phyloP scores from a whole-genome alignment of 2,888 invertebrate genomes.

The Diogma glabrata region DNA sequence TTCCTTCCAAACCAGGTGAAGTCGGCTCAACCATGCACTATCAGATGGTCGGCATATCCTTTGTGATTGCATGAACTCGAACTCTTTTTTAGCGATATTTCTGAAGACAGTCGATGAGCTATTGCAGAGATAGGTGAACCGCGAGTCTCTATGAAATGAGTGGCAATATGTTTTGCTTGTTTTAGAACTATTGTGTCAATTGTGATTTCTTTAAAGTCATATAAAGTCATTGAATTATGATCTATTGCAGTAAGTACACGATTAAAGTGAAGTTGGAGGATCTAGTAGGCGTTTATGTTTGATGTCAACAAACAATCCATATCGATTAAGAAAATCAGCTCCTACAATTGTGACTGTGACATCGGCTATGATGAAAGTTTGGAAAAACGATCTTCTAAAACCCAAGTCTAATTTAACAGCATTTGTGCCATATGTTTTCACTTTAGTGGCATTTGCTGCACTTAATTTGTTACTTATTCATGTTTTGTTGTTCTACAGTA shows the following conservation, averaged over 20 bases:
- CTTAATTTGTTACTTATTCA: too few relatives aligned
- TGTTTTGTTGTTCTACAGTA: too few relatives aligned
- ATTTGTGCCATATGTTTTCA: slow-evolving; percentile 16
- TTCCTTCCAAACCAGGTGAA: slow-evolving; percentile 25
- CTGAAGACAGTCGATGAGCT: slow-evolving; percentile 21
- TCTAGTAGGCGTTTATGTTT: slow-evolving; percentile 11
- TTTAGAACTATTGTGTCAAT: too few relatives aligned
- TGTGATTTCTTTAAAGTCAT: too few relatives aligned
- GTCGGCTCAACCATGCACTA: slow-evolving; percentile 31
- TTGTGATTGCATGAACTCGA: slow-evolving; percentile 20
- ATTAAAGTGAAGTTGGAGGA: neutral
- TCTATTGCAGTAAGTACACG: too few relatives aligned
- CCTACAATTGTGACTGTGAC: slow-evolving; percentile 20
- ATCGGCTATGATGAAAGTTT: slow-evolving; percentile 21
- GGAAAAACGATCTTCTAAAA: slow-evolving; percentile 19
- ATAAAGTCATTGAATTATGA: too few relatives aligned
- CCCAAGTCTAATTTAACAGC: slow-evolving; percentile 14
- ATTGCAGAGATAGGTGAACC: slow-evolving; percentile 17
- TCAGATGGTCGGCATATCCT: slow-evolving; percentile 33
- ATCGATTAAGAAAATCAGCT: slow-evolving; percentile 18
- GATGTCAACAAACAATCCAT: slow-evolving; percentile 14
- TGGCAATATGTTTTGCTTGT: slow-evolving; percentile 8
- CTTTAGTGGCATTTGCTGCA: slow-evolving; percentile 18
- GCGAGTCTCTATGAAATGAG: slow-evolving; percentile 16
- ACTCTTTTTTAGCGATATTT: slow-evolving; percentile 17